Conservation (phyloP, 2,113 vertebrate genomes). For the Malurus alboscapulatus region DNA sequence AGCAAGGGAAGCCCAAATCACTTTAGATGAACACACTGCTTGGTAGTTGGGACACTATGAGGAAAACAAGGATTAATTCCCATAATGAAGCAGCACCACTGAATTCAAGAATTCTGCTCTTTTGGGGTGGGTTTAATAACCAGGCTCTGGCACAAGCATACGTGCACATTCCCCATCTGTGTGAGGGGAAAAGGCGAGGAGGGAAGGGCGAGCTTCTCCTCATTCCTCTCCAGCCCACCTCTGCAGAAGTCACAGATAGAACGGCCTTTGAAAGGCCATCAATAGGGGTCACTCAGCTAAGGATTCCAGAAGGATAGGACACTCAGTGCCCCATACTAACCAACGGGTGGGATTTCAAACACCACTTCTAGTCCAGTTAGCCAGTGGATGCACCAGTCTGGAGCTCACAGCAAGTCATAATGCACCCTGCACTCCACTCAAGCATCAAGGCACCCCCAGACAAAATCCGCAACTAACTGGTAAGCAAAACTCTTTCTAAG, state of each 20-base stretch:
- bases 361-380: not conserved
- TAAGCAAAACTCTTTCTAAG: not conserved
- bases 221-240: not conserved
- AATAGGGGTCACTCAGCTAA: not conserved
- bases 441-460: not conserved
- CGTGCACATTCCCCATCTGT: not conserved
- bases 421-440: not conserved
- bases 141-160: not conserved
- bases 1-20: not conserved
- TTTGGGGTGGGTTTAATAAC: not conserved
- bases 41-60: not conserved
- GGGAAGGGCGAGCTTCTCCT: not conserved
- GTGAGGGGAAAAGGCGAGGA: not conserved
- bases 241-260: not conserved
- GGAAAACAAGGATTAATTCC: not conserved
- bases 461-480: not conserved
- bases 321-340: fast-evolving
- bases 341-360: not conserved
- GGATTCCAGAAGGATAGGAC: not conserved
- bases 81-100: not conserved
- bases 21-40: fast-evolving
- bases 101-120: not conserved
- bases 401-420: fast-evolving
- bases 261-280: not conserved
- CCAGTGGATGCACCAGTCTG: not conserved